These are phyloP conservation scores for Doryteuthis pealeii DNA, from an alignment of 1,140 invertebrate species.

Conservation along the genomic window DNA sequence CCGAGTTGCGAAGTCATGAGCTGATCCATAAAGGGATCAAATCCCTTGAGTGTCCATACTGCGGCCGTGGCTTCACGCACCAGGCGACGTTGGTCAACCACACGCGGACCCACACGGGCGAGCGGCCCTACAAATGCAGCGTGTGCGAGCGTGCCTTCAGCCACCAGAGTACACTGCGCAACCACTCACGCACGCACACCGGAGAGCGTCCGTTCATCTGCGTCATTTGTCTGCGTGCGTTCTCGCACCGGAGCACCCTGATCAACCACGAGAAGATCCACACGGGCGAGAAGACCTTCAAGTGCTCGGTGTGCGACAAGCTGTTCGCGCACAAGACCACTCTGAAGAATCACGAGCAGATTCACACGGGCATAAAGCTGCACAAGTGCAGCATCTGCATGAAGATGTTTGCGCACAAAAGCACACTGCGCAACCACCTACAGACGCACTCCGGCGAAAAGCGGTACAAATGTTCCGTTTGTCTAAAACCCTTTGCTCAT, in stretches of 20 bases:
- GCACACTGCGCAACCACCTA: conserved; percentile 69
- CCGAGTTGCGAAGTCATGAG: conserved; percentile 2
- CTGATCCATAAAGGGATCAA: conserved; percentile 4
- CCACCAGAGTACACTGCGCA: conserved; percentile 64
- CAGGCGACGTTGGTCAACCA: conserved; percentile 60
- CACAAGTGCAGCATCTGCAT: conserved; percentile 68
- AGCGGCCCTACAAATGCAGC: conserved; percentile 68
- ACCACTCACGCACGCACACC: conserved; percentile 29
- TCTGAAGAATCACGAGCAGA: conserved; percentile 37
- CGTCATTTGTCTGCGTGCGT: conserved; percentile 95
- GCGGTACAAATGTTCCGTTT: conserved; percentile 84
- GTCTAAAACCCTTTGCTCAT: conserved; percentile 96
- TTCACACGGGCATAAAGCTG: conserved; percentile 30
- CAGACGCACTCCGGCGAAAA: conserved; percentile 96
- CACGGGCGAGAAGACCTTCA: conserved; percentile 71
- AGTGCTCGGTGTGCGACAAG: conserved; percentile 82
- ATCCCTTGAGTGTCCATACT: conserved; percentile 17
- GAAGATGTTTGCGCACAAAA: conserved; percentile 80
- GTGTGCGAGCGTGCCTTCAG: conserved; percentile 96
- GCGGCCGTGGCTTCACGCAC: conserved; percentile 76
- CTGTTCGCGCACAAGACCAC: conserved; percentile 32
- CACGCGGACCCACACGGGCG: conserved; percentile 25
- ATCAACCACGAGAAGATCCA: conserved; percentile 22
- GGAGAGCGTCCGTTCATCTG: conserved; percentile 63
- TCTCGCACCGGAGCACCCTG: conserved; percentile 73